Evolutionary conservation across 2,888 invertebrate genomes (phyloP).

Genomic region (Dendrolimus pini): DNA sequence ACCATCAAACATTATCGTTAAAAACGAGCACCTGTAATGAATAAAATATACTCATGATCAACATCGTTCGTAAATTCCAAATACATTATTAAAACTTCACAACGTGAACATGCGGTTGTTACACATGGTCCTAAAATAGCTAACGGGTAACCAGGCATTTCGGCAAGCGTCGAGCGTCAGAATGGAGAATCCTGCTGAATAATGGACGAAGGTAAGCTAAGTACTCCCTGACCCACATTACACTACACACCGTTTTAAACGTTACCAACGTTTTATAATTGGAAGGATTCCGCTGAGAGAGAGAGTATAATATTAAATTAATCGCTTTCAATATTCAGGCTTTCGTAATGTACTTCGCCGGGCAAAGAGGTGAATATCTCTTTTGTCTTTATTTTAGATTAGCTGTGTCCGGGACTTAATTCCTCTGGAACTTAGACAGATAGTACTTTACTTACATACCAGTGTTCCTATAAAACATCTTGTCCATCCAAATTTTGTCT

Average conservation of each 20-base stretch:
- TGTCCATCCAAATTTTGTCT: too few relatives aligned
- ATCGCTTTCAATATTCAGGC: constrained; percentile 8
- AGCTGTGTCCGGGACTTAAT: too few relatives aligned
- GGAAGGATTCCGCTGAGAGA: constrained; percentile 9
- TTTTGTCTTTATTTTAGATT: too few relatives aligned
- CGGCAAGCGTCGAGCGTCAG: constrained; percentile 9
- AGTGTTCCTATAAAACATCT: too few relatives aligned
- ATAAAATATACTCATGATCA: neutral
- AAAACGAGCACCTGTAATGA: neutral
- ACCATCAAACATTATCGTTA: too few relatives aligned
- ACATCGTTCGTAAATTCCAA: constrained; percentile 15
- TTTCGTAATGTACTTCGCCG: neutral
- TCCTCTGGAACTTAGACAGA: too few relatives aligned
- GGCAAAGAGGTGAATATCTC: too few relatives aligned
- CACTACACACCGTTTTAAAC: constrained; percentile 22
- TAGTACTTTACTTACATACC: too few relatives aligned
- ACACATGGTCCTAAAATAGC: constrained; percentile 18
- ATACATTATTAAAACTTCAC: constrained; percentile 1
- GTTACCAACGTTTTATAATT: constrained; percentile 20
- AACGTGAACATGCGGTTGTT: constrained; percentile 3
- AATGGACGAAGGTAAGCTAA: constrained; percentile 29
- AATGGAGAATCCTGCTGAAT: constrained; percentile 29
- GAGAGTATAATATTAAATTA: neutral
- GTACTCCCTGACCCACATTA: constrained; percentile 37
- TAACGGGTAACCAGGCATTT: constrained; percentile 15